phyloP scores from a whole-genome alignment of 2,888 invertebrate species.

The Chromoteleia sp. region DNA sequence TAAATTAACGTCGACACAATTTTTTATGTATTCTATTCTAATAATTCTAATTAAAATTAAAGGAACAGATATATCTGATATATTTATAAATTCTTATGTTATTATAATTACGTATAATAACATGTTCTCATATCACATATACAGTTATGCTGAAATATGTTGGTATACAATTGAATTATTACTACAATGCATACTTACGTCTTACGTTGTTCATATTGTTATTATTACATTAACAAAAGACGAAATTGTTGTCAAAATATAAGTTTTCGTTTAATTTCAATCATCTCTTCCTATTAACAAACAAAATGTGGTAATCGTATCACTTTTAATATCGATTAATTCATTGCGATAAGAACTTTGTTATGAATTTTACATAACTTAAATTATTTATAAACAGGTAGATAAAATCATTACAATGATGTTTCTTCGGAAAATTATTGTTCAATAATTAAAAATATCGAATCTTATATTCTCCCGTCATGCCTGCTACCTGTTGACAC shows the following conservation, averaged over 20 bases:
- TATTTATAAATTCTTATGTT: too few relatives aligned
- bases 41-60: not conserved
- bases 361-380: not conserved
- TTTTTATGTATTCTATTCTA: too few relatives aligned
- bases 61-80: too few relatives aligned
- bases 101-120: too few relatives aligned
- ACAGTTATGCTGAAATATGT: constrained; percentile 13
- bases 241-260: not conserved
- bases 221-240: not conserved
- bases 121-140: constrained; percentile 4
- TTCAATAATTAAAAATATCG: constrained; percentile 14
- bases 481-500: constrained; percentile 40
- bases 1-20: too few relatives aligned
- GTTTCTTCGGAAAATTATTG: not conserved
- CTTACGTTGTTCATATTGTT: constrained; percentile 44
- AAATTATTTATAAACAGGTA: not conserved
- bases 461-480: constrained; percentile 10
- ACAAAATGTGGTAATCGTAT: not conserved
- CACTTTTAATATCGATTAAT: not conserved
- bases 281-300: not conserved
- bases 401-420: not conserved
- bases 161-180: not conserved
- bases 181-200: constrained; percentile 34
- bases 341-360: not conserved
- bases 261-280: not conserved